Evolutionary conservation across 2,113 vertebrate genomes (phyloP), one percentile per base, ranked within the genome.

Genomic region (Leptosomus discolor): DNA sequence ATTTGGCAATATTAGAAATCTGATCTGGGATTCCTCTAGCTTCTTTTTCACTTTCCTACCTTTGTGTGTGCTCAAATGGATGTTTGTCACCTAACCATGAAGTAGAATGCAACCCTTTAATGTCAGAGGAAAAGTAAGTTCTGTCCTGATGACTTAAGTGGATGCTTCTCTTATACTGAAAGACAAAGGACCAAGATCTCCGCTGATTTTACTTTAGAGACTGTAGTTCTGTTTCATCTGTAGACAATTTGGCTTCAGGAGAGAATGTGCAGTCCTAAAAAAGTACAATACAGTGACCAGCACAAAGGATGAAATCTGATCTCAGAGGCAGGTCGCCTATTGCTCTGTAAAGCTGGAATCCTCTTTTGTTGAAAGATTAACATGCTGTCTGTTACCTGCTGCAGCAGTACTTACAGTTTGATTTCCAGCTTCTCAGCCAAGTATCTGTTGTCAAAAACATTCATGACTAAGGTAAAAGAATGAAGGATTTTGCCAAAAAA

Each of bases 231-330:
- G 19, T 83, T 79, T 60, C 13, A n/a, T 24, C 36, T 37, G 84
- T 68, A 94, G 91, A 96, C 79, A 98, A 97, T 98, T 85, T 74
- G 29, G 19, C 39, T 90, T 93, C 74, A 77, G 58, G 64, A 80
- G 27, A 29, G 45, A 79, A 60, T 23, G 37, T 5, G 4, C 0
- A 0, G 20, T 74, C 41, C 56, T 78, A 46, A 92, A 93, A 58
- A 8, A 43, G 30, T 14, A 15, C 18, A 17, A 30, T 53, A 97
- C 96, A 96, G 83, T 85, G 85, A 97, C 95, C 95, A 97, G 93
- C 95, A 85, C 90, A 45, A 92, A 97, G 92, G 90, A 95, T 96
- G 97, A 98, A 95, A 96, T 94, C 90, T 97, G 95, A 98, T 98
- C 96, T 98, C 96, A 98, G 92, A 92, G 91, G 92, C 77, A 90